Base-by-base conservation (phyloP, 1,140 invertebrate species). In the Condylostylus longicornis region DNA sequence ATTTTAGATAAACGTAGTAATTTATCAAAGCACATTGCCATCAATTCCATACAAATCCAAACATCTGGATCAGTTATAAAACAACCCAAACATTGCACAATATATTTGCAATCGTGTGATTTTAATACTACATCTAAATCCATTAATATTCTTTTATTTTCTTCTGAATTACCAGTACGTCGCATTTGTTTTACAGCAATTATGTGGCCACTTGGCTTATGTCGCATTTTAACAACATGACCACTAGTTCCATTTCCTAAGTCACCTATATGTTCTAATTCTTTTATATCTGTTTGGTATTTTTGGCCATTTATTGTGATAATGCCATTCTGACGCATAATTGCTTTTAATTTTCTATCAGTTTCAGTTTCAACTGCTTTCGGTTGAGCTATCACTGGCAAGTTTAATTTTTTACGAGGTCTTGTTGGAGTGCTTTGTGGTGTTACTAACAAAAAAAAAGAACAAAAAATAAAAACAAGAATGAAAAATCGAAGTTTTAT, bases 111-210 rank as follows among this genome's bases (percentile, higher is more conserved):
- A 58, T 94, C 90, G 48, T 95, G 84, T 30, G 88, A 95, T 48
- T 95, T 88, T 9, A 95, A 72, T 21, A 98, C 89, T 21, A 98
- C 93, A 60, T 97, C 91, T 44, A 98, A 69, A 66, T 98, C 95
- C 89, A 96, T 98, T 32, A 95, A 82, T 37, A 98, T 96, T 46
- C 93, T 74, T 63, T 97, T 97, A 42, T 93, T 95, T 63, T 98
- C 94, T 61, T 98, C 93, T 12, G 76, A 75, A 58, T 97, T 96
- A 10, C 91, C 88, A 8, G 90, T 94, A 27, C 91, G 72, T 42
- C 93, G 72, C 93, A 98, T 98, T 82, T 98, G 90, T 78, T 98
- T 98, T 1, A 97, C 93, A 42, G 93, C 93, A 54, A 97, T 89
- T 20, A 87, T 71, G 49, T 77, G 76, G 17, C 74, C 70, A 44